phyloP scores from a whole-genome alignment of 2,113 vertebrate genomes.

The Pluvianellus socialis region DNA sequence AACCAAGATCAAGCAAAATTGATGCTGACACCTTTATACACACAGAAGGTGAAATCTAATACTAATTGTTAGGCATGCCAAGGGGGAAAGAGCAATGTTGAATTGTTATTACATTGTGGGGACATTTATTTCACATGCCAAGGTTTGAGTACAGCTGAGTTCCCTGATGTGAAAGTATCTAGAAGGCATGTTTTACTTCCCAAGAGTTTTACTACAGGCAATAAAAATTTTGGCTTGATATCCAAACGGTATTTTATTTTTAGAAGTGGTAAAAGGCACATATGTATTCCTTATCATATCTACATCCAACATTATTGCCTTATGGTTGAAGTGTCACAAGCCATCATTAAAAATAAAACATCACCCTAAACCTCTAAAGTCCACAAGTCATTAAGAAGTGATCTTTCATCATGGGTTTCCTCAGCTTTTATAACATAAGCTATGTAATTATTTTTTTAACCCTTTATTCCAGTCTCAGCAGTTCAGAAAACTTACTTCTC shows the following conservation, averaged over 20 bases:
- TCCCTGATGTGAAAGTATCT: neutral
- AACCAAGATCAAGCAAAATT: neutral
- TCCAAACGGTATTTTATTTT: neutral
- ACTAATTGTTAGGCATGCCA: neutral
- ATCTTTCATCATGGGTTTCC: neutral
- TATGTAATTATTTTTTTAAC: neutral
- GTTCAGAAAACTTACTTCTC: neutral
- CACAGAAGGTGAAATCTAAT: neutral
- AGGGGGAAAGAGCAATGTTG: neutral
- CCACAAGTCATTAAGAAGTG: neutral
- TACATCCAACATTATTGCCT: neutral
- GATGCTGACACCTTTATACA: neutral
- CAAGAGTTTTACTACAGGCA: neutral
- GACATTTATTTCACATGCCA: conserved; percentile 13
- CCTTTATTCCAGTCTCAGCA: neutral
- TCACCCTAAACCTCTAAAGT: neutral
- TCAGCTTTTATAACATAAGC: neutral
- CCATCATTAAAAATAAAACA: neutral
- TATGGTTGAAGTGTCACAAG: neutral
- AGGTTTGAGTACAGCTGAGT: neutral
- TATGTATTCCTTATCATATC: neutral
- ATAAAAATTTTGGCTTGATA: neutral
- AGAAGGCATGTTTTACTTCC: conserved; percentile 29
- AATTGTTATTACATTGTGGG: neutral
- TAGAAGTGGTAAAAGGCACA: neutral